Evolutionary conservation across 2,888 invertebrate genomes (phyloP), one percentile per base, ranked within the genome.

Genomic region (Poecilobothrus nobilitatus): DNA sequence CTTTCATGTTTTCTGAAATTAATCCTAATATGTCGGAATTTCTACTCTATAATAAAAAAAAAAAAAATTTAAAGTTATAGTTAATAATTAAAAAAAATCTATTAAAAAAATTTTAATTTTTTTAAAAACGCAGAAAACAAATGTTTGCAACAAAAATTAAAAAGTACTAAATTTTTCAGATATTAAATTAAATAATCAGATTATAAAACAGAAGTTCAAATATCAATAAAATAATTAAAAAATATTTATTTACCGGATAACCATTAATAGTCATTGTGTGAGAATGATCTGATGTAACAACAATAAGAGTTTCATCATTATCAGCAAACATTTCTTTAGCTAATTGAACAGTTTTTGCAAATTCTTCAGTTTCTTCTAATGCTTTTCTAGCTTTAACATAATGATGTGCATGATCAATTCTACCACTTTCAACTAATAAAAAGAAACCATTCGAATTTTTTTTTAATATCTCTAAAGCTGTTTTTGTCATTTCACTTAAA

Each of bases 251-350:
- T 66, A 84, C 82, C 21, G 91, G 88, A 76, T 92, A 92, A 0
- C 93, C 93, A 66, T 86, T 86, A 68, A 90, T 86, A 8, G 87
- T 86, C 86, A 92, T 86, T 0, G 90, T 89, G 77, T 92, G 92
- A 1, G 89, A 87, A 76, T 93, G 92, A 78, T 93, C 92, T 1
- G 92, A 85, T 0, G 92, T 91, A 3, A 91, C 93, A 0, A 94
- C 85, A 6, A 94, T 85, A 15, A 95, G 80, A 0, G 94, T 94
- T 41, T 41, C 41, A 37, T 95, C 91, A 0, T 87, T 82, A 0
- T 79, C 79, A 68, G 86, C 82, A 0, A 90, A 88, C 80, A 89
- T 79, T 63, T 84, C 80, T 63, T 86, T 73, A 0, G 92, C 90
- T 66, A 82, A 81, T 75, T 86, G 80, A 10, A 92, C 84, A 1